phyloP scores from a whole-genome alignment of 2,797 vertebrate genomes.

The Arnoldichthys spilopterus region DNA sequence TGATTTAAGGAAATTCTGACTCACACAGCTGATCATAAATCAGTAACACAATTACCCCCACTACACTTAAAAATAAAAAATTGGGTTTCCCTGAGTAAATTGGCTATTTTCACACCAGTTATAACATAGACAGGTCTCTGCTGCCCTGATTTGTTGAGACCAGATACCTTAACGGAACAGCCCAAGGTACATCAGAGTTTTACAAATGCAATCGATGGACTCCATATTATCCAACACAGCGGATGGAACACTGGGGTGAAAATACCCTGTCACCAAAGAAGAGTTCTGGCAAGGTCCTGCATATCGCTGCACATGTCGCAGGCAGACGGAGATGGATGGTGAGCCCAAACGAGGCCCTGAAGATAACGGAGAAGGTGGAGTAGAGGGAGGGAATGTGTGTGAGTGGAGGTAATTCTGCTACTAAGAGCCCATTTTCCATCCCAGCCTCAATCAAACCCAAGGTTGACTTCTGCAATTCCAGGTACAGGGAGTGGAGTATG shows the following conservation, averaged over 20 bases:
- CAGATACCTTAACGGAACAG: constrained; percentile 16
- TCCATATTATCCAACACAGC: constrained; percentile 53
- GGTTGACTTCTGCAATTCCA: constrained; percentile 28
- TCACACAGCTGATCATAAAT: no score
- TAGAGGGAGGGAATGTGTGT: background rate
- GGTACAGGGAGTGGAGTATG: constrained; percentile 11
- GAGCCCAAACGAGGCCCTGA: constrained; percentile 27
- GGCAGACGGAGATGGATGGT: constrained; percentile 59
- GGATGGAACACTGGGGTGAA: constrained; percentile 50
- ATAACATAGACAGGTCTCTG: background rate
- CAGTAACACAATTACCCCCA: no score
- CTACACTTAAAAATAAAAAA: no score
- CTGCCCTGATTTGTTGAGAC: constrained; percentile 11
- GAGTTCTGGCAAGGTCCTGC: constrained; percentile 51
- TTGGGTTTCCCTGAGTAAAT: no score
- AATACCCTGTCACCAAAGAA: constrained; percentile 53
- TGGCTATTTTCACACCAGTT: background rate
- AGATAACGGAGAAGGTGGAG: constrained; percentile 54
- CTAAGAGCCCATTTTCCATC: constrained; percentile 48
- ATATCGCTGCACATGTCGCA: constrained; percentile 45
- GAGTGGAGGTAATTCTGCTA: constrained; percentile 40
- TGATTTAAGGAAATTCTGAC: no score
- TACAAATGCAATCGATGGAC: constrained; percentile 57
- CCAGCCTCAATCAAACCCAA: constrained; percentile 39
- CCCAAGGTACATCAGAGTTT: constrained; percentile 25